Base-by-base conservation (phyloP, 2,113 vertebrate genomes). In the Grammomys surdaster region DNA sequence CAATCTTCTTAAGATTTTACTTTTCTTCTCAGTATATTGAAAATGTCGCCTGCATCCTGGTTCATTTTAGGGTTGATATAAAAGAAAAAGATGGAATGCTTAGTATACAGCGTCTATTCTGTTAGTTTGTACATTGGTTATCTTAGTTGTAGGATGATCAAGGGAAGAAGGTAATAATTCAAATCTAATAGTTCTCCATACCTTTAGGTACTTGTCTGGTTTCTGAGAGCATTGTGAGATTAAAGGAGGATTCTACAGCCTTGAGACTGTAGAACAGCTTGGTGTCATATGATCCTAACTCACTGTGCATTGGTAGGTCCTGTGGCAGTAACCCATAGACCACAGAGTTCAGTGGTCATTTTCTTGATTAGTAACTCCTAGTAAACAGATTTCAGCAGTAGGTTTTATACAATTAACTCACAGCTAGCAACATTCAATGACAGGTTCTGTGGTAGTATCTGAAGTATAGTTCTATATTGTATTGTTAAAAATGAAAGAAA, bases 91-190 rank as follows among this genome's bases (percentile, higher is more conserved):
- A 5, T 48, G 7, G 12, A 67, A 11, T 67, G 7, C 14, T 33
- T 90, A 69, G 54, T 17, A 26, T 4, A 3, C 4, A 10, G 26
- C 22, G 20, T 51, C 31, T 56, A 1, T 60, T 67, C 2, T 51
- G 3, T 46, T 43, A 58, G 43, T 69, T 72, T 46, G 2, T 7
- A 13, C 80, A 31, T 72, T 16, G 14, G 0, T 5, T 36, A 8
- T n/a, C 46, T 89, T 5, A 60, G 31, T 46, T 8, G 31, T 43
- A 48, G n/a, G 58, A 82, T 9, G 26, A 60, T 3, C 46, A 54
- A 24, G 12, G 2, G 7, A 58, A 1, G 48, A 54, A 31, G 46
- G 3, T 60, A 6, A 7, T 14, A 2, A 7, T 65, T 2, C 20
- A 11, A 28, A 54, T 2, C 51, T 69, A 24, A 60, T 0, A 48